Conservation (phyloP, 2,113 vertebrate species). For the Pipra filicauda region DNA sequence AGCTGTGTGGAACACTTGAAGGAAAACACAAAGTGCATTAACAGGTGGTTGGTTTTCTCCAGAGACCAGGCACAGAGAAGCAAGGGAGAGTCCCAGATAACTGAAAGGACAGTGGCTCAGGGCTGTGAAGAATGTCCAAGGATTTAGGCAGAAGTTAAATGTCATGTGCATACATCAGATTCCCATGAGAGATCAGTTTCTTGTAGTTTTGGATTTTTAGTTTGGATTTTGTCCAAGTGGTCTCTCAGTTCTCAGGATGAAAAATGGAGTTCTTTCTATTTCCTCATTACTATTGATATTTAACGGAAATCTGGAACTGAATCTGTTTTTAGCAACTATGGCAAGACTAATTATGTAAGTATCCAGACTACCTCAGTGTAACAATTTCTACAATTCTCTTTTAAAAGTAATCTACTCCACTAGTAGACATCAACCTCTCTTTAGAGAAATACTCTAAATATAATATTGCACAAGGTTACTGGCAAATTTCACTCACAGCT, state of each 20-base stretch:
- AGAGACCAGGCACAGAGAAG: background rate
- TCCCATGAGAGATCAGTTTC: background rate
- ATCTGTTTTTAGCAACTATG: background rate
- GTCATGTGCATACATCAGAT: background rate
- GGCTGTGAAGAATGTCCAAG: background rate
- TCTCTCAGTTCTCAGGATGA: background rate
- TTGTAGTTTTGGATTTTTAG: background rate
- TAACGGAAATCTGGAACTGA: background rate
- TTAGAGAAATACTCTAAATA: background rate
- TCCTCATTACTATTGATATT: background rate
- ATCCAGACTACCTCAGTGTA: background rate
- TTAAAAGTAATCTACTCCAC: background rate
- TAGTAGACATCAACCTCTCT: background rate
- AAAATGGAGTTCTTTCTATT: background rate
- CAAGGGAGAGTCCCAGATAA: background rate
- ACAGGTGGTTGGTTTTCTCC: background rate
- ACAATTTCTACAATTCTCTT: background rate
- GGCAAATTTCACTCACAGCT: background rate
- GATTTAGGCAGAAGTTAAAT: background rate
- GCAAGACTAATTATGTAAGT: background rate
- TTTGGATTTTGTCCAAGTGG: background rate
- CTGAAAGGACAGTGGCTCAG: background rate
- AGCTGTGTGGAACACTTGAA: background rate
- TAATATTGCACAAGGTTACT: background rate
- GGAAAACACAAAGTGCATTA: background rate